phyloP scores from a whole-genome alignment of 1,140 invertebrate genomes.

The Tenebrio molitor region DNA sequence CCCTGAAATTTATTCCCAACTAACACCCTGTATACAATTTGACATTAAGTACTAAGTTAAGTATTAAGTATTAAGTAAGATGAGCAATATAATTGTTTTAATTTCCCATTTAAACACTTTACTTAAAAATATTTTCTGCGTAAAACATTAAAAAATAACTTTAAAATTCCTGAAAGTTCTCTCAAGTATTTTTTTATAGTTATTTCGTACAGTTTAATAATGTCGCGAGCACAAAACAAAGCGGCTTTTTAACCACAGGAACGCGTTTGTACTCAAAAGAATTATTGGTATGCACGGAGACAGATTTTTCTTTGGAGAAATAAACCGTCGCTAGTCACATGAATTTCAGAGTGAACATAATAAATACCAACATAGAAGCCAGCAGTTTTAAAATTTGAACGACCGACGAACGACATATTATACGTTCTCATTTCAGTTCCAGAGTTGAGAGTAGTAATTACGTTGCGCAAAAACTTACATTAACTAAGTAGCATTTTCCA shows the following conservation, averaged over 20 bases:
- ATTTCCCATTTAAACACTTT: no score
- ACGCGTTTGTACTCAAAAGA: conserved; percentile 21
- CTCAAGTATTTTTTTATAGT: neutral
- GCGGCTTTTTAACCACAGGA: conserved; percentile 13
- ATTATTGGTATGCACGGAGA: conserved; percentile 29
- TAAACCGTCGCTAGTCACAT: neutral
- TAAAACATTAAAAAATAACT: no score
- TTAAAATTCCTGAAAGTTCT: neutral
- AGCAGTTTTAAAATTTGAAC: neutral
- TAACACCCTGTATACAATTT: no score
- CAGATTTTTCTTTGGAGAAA: conserved; percentile 26
- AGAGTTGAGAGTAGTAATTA: conserved; percentile 1
- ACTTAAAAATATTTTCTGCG: no score
- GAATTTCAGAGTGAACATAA: conserved; percentile 4
- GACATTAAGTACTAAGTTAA: no score
- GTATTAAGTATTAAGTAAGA: no score
- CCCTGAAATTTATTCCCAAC: no score
- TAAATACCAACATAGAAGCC: neutral
- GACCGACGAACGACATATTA: no score
- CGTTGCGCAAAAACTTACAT: conserved; percentile 13
- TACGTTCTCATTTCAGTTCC: conserved; percentile 1
- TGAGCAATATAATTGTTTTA: no score
- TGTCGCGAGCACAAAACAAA: conserved; percentile 3
- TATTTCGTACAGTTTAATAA: conserved; percentile 15
- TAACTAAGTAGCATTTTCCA: conserved; percentile 23